phyloP scores from a whole-genome alignment of 2,797 vertebrate genomes.

The Gallinago nigripennis region DNA sequence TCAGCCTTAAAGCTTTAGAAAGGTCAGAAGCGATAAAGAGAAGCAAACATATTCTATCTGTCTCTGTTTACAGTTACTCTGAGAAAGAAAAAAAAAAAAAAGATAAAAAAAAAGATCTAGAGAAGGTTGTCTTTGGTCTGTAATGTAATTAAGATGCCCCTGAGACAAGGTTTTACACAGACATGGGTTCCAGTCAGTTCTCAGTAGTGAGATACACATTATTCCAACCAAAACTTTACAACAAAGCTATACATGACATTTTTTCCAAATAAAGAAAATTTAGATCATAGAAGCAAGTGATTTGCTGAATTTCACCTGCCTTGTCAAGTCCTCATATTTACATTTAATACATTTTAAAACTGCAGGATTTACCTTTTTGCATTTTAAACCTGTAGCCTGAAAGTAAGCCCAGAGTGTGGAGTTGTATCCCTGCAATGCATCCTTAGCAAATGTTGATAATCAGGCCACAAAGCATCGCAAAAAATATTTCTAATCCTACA shows the following conservation, averaged over 20 bases:
- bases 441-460: neutral
- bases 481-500: slow-evolving; percentile 4
- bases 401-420: neutral
- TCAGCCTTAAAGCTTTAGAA: slow-evolving; percentile 48
- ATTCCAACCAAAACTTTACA: neutral
- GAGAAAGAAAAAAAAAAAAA: neutral
- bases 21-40: slow-evolving; percentile 61
- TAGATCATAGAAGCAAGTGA: neutral
- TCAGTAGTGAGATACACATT: neutral
- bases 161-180: neutral
- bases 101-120: neutral
- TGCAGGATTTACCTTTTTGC: neutral
- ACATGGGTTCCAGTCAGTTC: neutral
- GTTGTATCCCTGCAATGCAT: neutral
- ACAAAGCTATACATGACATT: neutral
- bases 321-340: neutral
- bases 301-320: neutral
- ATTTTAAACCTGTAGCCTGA: neutral
- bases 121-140: neutral
- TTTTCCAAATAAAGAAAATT: neutral
- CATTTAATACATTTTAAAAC: neutral
- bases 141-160: neutral
- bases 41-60: slow-evolving; percentile 21
- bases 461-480: neutral
- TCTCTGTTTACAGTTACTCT: neutral